phyloP scores from a whole-genome alignment of 2,797 vertebrate genomes.

The Otolemur crassicaudatus region DNA sequence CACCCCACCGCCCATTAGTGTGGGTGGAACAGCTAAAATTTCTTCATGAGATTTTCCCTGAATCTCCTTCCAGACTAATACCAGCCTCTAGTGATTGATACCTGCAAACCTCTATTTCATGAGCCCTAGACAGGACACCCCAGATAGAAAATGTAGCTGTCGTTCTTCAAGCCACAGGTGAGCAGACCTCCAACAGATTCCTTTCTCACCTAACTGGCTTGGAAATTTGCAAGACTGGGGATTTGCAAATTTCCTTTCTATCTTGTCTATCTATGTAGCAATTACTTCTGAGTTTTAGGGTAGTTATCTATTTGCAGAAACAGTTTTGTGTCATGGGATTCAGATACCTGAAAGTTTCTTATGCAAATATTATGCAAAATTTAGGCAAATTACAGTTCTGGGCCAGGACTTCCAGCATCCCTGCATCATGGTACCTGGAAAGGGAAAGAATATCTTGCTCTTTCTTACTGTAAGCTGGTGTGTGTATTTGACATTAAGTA shows the following conservation, averaged over 20 bases:
- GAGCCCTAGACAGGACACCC: not conserved
- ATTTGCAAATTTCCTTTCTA: conserved; percentile 21
- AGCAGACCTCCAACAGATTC: not conserved
- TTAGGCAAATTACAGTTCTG: not conserved
- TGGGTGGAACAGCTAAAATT: not conserved
- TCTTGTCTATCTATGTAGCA: conserved; percentile 36
- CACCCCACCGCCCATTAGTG: not conserved
- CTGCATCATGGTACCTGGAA: not conserved
- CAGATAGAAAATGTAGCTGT: not conserved
- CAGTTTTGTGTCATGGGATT: conserved; percentile 34
- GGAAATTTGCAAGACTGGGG: conserved; percentile 5
- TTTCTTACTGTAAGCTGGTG: not conserved
- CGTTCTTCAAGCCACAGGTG: not conserved
- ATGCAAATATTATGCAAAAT: conserved; percentile 61
- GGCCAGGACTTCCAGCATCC: not conserved
- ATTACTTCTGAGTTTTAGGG: not conserved
- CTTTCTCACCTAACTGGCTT: not conserved
- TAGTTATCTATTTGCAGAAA: conserved; percentile 48
- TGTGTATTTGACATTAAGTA: not conserved
- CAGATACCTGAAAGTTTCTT: not conserved
- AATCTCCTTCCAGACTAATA: not conserved
- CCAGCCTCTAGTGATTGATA: not conserved
- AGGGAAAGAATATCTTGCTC: not conserved
- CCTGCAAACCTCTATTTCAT: not conserved
- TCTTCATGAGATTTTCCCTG: not conserved